Percentiles rank a stretch among this genome's conserved stretches.
Conservation (phyloP, 1,140 invertebrate species). For the Oryctes rhinoceros region DNA sequence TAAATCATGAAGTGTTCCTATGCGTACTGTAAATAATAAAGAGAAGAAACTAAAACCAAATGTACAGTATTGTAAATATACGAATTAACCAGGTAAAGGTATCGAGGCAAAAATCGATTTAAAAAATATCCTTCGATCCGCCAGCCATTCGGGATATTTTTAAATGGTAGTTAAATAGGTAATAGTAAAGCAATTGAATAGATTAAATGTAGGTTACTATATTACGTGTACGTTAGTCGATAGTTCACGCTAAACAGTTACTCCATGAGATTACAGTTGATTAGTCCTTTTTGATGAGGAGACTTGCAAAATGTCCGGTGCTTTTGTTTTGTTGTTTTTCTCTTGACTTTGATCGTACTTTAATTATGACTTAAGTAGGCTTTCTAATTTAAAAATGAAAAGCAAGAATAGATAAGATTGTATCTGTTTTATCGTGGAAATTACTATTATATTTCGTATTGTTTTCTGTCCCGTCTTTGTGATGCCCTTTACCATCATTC, state of each 20-base stretch:
- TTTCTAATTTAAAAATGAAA: background rate
- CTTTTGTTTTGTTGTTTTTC: background rate
- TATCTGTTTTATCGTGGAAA: background rate
- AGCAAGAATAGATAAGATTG: background rate
- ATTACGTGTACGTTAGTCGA: conserved; percentile 4
- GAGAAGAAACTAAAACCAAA: background rate
- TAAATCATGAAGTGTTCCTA: no score
- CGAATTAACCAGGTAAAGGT: background rate
- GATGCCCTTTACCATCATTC: background rate
- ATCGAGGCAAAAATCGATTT: background rate
- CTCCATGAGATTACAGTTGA: conserved; percentile 11
- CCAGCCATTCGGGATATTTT: background rate
- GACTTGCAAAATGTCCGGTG: background rate
- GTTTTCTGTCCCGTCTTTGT: background rate
- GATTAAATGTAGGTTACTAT: background rate
- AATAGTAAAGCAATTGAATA: background rate
- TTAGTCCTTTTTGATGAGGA: background rate
- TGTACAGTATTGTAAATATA: conserved; percentile 24
- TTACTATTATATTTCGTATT: background rate
- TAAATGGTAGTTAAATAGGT: background rate
- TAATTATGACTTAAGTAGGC: background rate
- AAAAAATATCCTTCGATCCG: background rate
- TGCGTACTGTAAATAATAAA: no score
- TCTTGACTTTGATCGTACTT: background rate
- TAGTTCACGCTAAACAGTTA: background rate